A percentile compares a stretch with the other conserved stretches of the same genome.
These are phyloP conservation scores for Lasioglossum zephyrum DNA, from an alignment of 2,888 invertebrate species.

Conservation along the genomic window DNA sequence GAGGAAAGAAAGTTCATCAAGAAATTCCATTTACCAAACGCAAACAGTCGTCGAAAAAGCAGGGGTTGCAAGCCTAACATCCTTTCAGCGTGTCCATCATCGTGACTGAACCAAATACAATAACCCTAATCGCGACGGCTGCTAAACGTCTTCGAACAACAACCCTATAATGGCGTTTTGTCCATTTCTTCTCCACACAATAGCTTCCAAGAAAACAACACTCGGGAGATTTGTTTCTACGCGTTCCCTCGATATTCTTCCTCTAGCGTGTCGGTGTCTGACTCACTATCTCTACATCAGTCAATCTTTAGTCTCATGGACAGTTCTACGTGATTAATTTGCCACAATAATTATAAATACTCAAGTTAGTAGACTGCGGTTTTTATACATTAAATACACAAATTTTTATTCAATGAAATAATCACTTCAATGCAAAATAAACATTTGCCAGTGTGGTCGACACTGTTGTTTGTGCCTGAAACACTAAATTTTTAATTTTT, in stretches of 20 bases:
- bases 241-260: neutral
- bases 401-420: too few relatives aligned
- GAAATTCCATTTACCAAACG: conserved; percentile 2
- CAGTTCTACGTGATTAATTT: neutral
- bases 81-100: neutral
- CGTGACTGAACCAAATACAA: neutral
- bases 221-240: neutral
- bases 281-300: neutral
- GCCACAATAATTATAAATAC: too few relatives aligned
- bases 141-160: neutral
- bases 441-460: too few relatives aligned
- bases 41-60: conserved; percentile 10
- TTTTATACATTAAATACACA: too few relatives aligned
- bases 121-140: neutral
- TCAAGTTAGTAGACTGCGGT: neutral
- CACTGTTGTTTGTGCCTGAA: too few relatives aligned
- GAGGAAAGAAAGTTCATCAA: neutral
- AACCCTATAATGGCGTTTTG: neutral
- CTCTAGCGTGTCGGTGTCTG: neutral
- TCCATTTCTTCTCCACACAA: neutral
- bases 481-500: too few relatives aligned
- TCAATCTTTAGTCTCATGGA: neutral
- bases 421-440: too few relatives aligned
- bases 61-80: neutral
- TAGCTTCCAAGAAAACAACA: neutral